phyloP scores from a whole-genome alignment of 1,140 invertebrate species.

The Rhagoletis zephyria region DNA sequence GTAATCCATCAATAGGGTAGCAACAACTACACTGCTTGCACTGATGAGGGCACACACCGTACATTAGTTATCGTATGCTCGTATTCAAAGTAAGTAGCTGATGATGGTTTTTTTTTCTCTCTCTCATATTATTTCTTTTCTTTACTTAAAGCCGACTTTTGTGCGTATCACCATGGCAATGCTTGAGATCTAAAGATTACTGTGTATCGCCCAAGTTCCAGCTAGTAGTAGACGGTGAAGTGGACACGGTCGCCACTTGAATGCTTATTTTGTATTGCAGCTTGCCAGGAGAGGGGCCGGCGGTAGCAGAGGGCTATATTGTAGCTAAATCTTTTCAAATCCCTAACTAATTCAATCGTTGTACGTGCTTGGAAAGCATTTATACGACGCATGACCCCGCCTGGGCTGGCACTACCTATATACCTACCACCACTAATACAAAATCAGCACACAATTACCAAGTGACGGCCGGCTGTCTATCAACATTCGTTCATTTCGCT shows the following conservation, averaged over 20 bases:
- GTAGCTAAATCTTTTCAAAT: constrained; percentile 52
- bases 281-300: not conserved
- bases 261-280: not conserved
- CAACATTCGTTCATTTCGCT: constrained; percentile 42
- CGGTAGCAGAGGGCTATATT: not conserved
- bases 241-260: constrained; percentile 25
- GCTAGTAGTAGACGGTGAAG: not conserved
- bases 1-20: constrained; percentile 25
- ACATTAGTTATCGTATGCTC: too few species aligned
- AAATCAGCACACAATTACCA: constrained; percentile 44
- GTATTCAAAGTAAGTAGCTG: not conserved
- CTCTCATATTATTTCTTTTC: too few species aligned
- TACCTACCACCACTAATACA: not conserved
- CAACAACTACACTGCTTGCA: not conserved
- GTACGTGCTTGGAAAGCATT: constrained; percentile 46
- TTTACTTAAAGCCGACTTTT: not conserved
- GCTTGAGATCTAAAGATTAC: constrained; percentile 13
- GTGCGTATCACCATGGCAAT: constrained; percentile 16
- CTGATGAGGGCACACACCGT: not conserved
- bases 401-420: too few species aligned
- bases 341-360: constrained; percentile 54
- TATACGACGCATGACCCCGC: not conserved
- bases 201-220: not conserved
- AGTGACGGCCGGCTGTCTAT: constrained; percentile 44
- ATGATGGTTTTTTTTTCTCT: too few species aligned